Base-by-base conservation (phyloP, 1,140 invertebrate genomes). In the Probaryconus sp. region DNA sequence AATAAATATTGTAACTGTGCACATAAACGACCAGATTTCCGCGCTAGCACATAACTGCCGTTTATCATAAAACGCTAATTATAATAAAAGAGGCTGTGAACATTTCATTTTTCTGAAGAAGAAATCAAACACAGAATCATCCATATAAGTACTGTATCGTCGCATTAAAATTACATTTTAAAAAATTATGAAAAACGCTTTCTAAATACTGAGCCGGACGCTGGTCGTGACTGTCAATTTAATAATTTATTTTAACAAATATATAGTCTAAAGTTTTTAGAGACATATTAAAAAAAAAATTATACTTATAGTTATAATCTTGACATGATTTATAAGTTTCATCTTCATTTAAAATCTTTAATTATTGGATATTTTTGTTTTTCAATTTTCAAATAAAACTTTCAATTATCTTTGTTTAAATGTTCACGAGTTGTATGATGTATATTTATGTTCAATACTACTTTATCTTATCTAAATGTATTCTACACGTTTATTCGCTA, bases 21-120 rank as follows among this genome's bases (percentile, higher is more conserved):
- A 64, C 67, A 63, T 24, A 18, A 64, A 64, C 45, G 68, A 64
- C 68, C 60, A 71, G 60, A 33, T 64, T 58, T 71, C 58, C 68
- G 68, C 16, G 68, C 68, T 64, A 58, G 51, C 58, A 51, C 43
- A 50, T 33, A 47, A 71, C 67, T 71, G 67, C 67, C 56, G 35
- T n/a, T n/a, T n/a, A n/a, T n/a, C n/a, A n/a, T n/a, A 53, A 45
- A 13, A 60, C 13, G 47, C 45, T 31, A 69, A 17, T 43, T 60
- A 51, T 35, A 56, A 61, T 33, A 63, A 71, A 50, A 20, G 38
- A 71, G 67, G 67, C 56, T 71, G 67, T 71, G 56, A 71, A 43
- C 33, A 63, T 31, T 42, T 63, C 26, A 10, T 55, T 55, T 63
- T 48, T 20, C 42, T 24, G 7, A 26, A 50, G n/a, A 53, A 43